Evolutionary conservation across 2,888 invertebrate genomes (phyloP).

Genomic region (Temnothorax ravouxi): DNA sequence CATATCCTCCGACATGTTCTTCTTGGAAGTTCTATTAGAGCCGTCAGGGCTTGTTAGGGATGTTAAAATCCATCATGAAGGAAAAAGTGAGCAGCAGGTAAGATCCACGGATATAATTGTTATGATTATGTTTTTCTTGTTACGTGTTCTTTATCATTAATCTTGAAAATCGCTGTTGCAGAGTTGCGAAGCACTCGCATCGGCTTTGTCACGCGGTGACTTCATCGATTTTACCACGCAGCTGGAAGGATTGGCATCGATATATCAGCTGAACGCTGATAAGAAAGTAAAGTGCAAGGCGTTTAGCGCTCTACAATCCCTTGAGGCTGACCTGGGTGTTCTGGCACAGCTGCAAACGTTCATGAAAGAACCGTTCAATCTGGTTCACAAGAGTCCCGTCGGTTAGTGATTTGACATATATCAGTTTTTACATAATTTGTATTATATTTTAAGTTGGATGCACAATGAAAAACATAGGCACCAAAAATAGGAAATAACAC

Average conservation of each 20-base stretch:
- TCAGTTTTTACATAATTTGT: slow-evolving; percentile 21
- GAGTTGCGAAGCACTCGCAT: slow-evolving; percentile 95
- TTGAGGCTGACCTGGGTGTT: slow-evolving; percentile 95
- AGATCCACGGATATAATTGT: too few species aligned
- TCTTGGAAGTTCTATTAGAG: slow-evolving; percentile 96
- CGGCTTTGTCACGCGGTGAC: slow-evolving; percentile 94
- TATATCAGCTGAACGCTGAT: slow-evolving; percentile 97
- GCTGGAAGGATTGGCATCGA: slow-evolving; percentile 95
- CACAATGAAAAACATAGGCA: too few species aligned
- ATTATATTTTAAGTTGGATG: too few species aligned
- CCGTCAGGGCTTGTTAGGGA: slow-evolving; percentile 94
- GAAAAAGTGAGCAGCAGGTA: slow-evolving; percentile 89
- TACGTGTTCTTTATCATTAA: slow-evolving; percentile 61
- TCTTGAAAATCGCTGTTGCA: slow-evolving; percentile 88
- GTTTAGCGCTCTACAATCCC: slow-evolving; percentile 95
- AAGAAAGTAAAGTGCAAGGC: slow-evolving; percentile 98
- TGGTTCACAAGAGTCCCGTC: slow-evolving; percentile 96
- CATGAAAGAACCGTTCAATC: slow-evolving; percentile 91
- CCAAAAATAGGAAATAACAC: too few species aligned
- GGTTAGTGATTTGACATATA: slow-evolving; percentile 87
- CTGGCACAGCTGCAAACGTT: slow-evolving; percentile 93
- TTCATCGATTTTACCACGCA: slow-evolving; percentile 97
- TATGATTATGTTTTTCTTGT: not conserved
- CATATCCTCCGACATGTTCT: slow-evolving; percentile 98
- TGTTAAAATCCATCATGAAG: slow-evolving; percentile 97